Evolutionary conservation across 1,140 invertebrate genomes (phyloP).

Genomic region (Pseudomyrmex gracilis): DNA sequence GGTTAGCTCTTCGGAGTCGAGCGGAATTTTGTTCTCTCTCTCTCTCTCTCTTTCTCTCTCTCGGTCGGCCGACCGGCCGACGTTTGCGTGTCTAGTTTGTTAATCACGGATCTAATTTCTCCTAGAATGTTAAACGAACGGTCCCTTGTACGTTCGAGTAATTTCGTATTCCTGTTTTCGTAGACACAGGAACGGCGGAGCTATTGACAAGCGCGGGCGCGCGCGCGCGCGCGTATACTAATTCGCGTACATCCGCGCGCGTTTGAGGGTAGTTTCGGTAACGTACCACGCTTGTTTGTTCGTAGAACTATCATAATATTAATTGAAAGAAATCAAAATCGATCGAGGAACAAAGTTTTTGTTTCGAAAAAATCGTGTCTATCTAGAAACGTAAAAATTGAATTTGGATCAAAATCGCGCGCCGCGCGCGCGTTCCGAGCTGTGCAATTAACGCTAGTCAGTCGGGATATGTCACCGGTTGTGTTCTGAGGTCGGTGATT

Average conservation of each 20-base stretch:
- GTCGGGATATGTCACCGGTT: conserved; percentile 38
- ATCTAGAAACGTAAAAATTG: too few species aligned
- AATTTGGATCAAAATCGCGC: background rate
- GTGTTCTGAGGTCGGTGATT: conserved; percentile 27
- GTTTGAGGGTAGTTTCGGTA: too few species aligned
- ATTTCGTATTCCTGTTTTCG: conserved; percentile 31
- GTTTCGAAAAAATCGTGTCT: too few species aligned
- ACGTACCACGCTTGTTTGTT: too few species aligned
- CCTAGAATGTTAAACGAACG: conserved; percentile 45
- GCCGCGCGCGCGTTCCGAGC: conserved; percentile 2
- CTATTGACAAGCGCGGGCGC: background rate
- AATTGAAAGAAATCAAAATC: background rate
- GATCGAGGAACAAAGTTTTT: background rate
- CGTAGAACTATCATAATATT: too few species aligned
- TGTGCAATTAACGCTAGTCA: conserved; percentile 29
- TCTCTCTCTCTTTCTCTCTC: too few species aligned
- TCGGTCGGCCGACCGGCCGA: background rate
- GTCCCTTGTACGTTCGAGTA: conserved; percentile 34
- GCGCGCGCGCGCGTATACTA: background rate
- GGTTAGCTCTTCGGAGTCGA: conserved; percentile 53
- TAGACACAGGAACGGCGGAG: background rate
- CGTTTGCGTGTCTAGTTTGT: conserved; percentile 61
- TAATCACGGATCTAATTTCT: conserved; percentile 62
- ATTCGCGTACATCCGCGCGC: too few species aligned
- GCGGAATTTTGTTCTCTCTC: conserved; percentile 67